These are phyloP conservation scores for Caerostris extrusa DNA, from an alignment of 1,140 invertebrate species.

Conservation along the genomic window DNA sequence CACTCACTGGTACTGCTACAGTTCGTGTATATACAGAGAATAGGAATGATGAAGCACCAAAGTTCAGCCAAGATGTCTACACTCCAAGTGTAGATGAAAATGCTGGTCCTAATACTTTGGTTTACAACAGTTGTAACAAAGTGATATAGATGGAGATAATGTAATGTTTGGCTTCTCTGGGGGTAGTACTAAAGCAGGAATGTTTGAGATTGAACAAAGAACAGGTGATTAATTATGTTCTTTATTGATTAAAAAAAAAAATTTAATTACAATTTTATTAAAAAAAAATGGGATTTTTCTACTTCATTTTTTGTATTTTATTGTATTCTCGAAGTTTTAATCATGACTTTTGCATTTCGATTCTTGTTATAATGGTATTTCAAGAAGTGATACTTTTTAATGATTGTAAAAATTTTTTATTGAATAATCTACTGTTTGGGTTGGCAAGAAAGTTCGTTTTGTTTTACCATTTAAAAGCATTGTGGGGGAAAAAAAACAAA, in stretches of 20 bases:
- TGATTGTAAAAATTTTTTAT: too few relatives aligned
- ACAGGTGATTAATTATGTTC: constrained; percentile 84
- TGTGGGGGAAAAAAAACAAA: too few relatives aligned
- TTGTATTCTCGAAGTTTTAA: too few relatives aligned
- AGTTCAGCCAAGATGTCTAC: constrained; percentile 97
- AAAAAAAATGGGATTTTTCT: too few relatives aligned
- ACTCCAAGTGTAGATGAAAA: constrained; percentile 98
- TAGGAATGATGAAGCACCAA: constrained; percentile 97
- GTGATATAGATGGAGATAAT: constrained; percentile 97
- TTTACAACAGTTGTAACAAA: constrained; percentile 96
- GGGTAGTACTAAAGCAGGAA: constrained; percentile 92
- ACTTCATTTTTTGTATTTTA: too few relatives aligned
- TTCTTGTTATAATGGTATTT: too few relatives aligned
- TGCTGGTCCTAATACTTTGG: constrained; percentile 94
- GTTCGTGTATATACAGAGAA: constrained; percentile 97
- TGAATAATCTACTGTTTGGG: too few relatives aligned
- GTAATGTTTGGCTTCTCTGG: constrained; percentile 96
- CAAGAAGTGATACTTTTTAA: too few relatives aligned
- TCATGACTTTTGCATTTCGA: too few relatives aligned
- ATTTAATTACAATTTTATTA: too few relatives aligned
- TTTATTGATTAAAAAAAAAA: not conserved
- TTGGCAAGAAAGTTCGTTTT: too few relatives aligned
- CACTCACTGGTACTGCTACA: constrained; percentile 94
- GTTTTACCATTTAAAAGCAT: too few relatives aligned
- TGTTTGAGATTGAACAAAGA: constrained; percentile 97